Conservation (phyloP, 2,797 vertebrate genomes). For the Allenopithecus nigroviridis region DNA sequence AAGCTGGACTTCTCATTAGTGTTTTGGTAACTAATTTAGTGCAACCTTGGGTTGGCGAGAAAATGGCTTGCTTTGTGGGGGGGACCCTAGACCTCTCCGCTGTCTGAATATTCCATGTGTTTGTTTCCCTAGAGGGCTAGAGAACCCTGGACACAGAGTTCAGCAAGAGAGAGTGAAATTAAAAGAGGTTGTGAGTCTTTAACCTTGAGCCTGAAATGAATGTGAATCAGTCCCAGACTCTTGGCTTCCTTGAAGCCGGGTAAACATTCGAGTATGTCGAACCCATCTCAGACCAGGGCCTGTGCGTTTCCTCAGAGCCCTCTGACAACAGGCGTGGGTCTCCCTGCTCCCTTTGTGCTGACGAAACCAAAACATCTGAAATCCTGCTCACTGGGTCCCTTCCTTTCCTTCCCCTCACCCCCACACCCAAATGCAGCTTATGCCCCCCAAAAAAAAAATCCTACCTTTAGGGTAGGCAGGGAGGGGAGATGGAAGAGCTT, state of each 20-base stretch:
- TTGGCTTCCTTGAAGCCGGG: constrained; percentile 91
- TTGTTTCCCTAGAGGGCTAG: constrained; percentile 99
- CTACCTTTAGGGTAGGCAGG: constrained; percentile 81
- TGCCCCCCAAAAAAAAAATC: background rate
- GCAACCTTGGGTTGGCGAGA: constrained; percentile 81
- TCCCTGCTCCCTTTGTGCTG: constrained; percentile 71
- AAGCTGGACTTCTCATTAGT: constrained; percentile 79
- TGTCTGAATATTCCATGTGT: constrained; percentile 99
- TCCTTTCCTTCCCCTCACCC: constrained; percentile 57
- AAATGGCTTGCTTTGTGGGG: constrained; percentile 85
- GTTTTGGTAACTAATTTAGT: constrained; percentile 81
- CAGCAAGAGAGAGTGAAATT: constrained; percentile 99
- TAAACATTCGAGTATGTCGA: constrained; percentile 98
- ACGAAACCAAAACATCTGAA: constrained; percentile 57
- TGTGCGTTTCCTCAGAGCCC: constrained; percentile 68
- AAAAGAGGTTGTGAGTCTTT: constrained; percentile 99
- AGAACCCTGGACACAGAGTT: constrained; percentile 99
- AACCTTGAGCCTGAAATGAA: constrained; percentile 93
- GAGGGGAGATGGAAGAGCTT: constrained; percentile 82
- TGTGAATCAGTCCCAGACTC: constrained; percentile 93
- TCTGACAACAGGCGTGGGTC: constrained; percentile 51
- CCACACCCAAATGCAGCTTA: constrained; percentile 56
- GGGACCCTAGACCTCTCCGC: constrained; percentile 84
- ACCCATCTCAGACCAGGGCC: constrained; percentile 76
- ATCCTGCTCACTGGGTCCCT: constrained; percentile 70